These are phyloP conservation scores for Tethya wilhelma DNA, from an alignment of 37 sponge, comb jelly and placozoan species.

Conservation along the genomic window DNA sequence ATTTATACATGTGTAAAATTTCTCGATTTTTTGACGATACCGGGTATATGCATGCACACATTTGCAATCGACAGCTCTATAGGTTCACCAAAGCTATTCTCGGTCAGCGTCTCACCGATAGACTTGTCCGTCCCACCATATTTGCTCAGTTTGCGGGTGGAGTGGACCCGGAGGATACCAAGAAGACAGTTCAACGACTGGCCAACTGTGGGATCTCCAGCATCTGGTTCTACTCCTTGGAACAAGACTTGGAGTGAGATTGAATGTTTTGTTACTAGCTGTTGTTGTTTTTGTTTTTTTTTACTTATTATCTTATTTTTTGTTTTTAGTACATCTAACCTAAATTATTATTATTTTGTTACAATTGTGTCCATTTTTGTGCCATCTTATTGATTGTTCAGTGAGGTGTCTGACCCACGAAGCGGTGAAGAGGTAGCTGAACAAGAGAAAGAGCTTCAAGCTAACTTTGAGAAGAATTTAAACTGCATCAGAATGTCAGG, in stretches of 20 bases:
- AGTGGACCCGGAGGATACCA: constrained; percentile 17
- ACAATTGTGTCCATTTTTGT: background rate
- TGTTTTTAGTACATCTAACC: too few relatives aligned
- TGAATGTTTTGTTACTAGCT: too few relatives aligned
- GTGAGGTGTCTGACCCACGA: constrained; percentile 1
- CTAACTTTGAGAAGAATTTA: constrained; percentile 10
- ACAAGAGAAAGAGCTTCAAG: constrained; percentile 21
- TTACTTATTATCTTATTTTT: too few relatives aligned
- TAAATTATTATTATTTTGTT: background rate
- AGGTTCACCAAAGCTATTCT: constrained; percentile 30
- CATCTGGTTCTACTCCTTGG: constrained; percentile 52
- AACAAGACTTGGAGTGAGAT: constrained; percentile 52
- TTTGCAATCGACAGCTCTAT: constrained; percentile 29
- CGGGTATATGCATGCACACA: background rate
- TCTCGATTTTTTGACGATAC: background rate
- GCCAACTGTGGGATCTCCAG: constrained; percentile 20
- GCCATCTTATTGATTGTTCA: background rate
- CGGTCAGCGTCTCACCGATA: constrained; percentile 38
- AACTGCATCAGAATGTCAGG: constrained; percentile 51
- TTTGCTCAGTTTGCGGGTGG: constrained; percentile 80
- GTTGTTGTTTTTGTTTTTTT: too few relatives aligned
- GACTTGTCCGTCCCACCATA: constrained; percentile 37
- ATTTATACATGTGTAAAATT: background rate
- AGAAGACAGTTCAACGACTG: constrained; percentile 6
- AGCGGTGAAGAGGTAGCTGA: background rate